phyloP scores from a whole-genome alignment of 2,888 invertebrate genomes.

The Rhagium mordax region DNA sequence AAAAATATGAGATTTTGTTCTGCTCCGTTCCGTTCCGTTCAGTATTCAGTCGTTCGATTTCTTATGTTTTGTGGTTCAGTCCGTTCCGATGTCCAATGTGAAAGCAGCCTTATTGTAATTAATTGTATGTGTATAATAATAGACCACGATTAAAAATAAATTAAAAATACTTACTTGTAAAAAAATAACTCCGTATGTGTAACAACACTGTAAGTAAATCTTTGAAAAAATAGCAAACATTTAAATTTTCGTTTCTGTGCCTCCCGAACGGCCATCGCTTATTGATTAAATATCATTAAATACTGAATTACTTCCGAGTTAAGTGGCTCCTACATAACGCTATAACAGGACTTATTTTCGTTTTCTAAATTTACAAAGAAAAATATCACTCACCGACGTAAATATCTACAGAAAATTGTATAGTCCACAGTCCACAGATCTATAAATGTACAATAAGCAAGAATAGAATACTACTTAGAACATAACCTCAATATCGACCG shows the following conservation, averaged over 20 bases:
- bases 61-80: too few species aligned
- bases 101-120: too few species aligned
- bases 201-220: conserved; percentile 64
- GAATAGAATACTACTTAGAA: neutral
- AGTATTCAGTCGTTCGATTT: too few species aligned
- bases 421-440: neutral
- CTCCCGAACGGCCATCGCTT: conserved; percentile 8
- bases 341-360: neutral
- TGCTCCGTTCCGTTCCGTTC: too few species aligned
- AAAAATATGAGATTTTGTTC: too few species aligned
- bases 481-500: conserved; percentile 1
- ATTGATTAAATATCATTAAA: neutral
- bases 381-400: neutral
- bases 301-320: neutral
- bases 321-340: neutral
- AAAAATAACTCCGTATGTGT: conserved; percentile 64
- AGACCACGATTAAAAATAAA: too few species aligned
- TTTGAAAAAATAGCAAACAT: conserved; percentile 58
- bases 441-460: neutral
- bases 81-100: too few species aligned
- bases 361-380: neutral
- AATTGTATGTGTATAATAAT: too few species aligned
- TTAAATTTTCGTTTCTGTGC: conserved; percentile 32
- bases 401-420: neutral
- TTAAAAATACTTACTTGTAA: conserved; percentile 63